Evolutionary conservation across 2,888 invertebrate genomes (phyloP).

Genomic region (Ophion costatus): DNA sequence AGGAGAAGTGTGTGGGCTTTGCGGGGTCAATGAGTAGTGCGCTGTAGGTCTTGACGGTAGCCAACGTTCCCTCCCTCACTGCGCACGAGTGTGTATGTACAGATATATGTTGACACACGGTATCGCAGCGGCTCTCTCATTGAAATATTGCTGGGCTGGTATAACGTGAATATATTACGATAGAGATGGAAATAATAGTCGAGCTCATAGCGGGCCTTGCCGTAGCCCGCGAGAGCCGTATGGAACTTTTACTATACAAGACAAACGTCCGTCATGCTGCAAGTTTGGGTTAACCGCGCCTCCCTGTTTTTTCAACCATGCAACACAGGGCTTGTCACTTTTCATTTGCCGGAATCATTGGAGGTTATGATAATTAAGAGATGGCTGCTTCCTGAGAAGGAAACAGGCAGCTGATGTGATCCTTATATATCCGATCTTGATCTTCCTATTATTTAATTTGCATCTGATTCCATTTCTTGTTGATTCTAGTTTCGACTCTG

Average conservation of each 20-base stretch:
- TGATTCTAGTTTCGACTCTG: no score
- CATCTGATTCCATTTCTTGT: no score
- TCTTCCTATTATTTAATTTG: no score
- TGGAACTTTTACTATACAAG: not conserved
- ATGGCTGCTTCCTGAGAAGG: not conserved
- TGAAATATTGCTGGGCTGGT: slow-evolving; percentile 75
- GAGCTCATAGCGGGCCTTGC: slow-evolving; percentile 52
- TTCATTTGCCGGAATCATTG: slow-evolving; percentile 31
- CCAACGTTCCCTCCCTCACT: slow-evolving; percentile 56
- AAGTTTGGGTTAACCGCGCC: slow-evolving; percentile 52
- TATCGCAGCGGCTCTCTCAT: slow-evolving; percentile 70
- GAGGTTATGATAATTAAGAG: slow-evolving; percentile 53
- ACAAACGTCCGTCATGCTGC: slow-evolving; percentile 54
- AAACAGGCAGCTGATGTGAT: no score
- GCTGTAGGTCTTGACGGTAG: slow-evolving; percentile 65
- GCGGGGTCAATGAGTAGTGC: slow-evolving; percentile 72
- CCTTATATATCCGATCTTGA: no score
- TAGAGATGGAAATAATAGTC: slow-evolving; percentile 65
- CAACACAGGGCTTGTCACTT: slow-evolving; percentile 19
- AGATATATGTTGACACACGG: slow-evolving; percentile 68
- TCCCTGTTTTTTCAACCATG: slow-evolving; percentile 36
- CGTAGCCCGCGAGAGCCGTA: slow-evolving; percentile 10
- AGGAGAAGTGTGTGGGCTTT: slow-evolving; percentile 70
- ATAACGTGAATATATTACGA: slow-evolving; percentile 69
- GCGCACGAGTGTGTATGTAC: slow-evolving; percentile 5